Base-by-base conservation (phyloP, 2,113 vertebrate species). In the Bostrychus sinensis region DNA sequence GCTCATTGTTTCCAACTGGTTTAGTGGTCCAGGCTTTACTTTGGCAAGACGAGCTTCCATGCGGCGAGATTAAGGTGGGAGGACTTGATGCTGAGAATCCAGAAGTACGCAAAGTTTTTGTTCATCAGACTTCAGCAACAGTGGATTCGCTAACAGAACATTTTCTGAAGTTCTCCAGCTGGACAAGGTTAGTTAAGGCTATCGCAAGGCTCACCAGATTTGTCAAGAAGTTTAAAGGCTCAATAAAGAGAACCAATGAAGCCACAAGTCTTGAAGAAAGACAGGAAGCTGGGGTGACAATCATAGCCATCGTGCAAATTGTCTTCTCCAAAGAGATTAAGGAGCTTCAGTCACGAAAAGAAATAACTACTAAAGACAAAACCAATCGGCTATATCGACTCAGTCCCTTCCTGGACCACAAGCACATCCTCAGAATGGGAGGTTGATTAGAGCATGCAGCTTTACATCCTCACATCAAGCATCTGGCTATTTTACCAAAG, bases 361-460 rank as follows among this genome's bases (percentile, higher is more conserved):
- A 73, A 30, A 54, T 63, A 26, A 36, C 34, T 12, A 41, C 2
- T 26, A 77, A 43, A 17, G 23, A 54, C 28, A 51, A 34, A 16
- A 17, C 43, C 19, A 63, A 19, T 14, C 72, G 45, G 10, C 9
- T 68, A 25, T 9, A 69, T 25, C 39, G n/a, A 26, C 30, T 77
- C 11, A 62, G 42, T 56, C 64, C 58, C 16, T 81, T 81, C 38
- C 2, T 77, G 23, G 59, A 73, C 10, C n/a, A 77, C 8, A 17
- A 53, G 16, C 48, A 56, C n/a, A 55, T 76, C 20, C 48, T 81
- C n/a, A 68, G 72, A 20, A 46, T 81, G 12, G 58, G 68, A 65
- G 68, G 60, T 38, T 2, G 59, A n/a, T 32, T 32, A 32, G 30
- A 1, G n/a, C n/a, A n/a, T n/a, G n/a, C n/a, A n/a, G n/a, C n/a